A percentile compares a stretch with the other conserved stretches of the same genome.
These are phyloP conservation scores for Python bivittatus DNA, from an alignment of 2,113 vertebrate species.

Conservation along the genomic window DNA sequence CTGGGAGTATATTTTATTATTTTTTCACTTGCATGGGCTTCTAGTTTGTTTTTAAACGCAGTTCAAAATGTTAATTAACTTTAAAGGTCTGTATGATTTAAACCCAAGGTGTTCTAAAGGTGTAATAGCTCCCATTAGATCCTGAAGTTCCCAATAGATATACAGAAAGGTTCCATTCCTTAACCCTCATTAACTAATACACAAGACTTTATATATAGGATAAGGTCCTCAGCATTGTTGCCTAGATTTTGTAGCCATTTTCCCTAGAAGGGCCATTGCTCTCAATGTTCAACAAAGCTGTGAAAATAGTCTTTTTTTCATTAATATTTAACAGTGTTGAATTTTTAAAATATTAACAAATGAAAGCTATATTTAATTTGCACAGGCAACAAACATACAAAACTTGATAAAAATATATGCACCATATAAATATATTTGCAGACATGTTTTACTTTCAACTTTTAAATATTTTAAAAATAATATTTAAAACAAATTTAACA, in stretches of 20 bases:
- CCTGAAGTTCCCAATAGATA: background rate
- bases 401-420: background rate
- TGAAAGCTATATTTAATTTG: background rate
- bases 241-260: background rate
- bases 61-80: background rate
- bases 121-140: background rate
- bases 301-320: background rate
- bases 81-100: background rate
- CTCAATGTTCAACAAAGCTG: background rate
- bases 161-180: background rate
- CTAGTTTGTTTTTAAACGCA: background rate
- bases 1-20: background rate
- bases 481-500: background rate
- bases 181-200: background rate
- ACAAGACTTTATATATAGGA: background rate
- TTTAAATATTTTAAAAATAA: background rate
- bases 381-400: background rate
- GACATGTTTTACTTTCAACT: background rate
- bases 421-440: background rate
- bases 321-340: background rate
- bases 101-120: background rate
- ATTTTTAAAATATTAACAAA: background rate
- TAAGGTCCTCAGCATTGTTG: too few relatives aligned
- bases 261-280: background rate
- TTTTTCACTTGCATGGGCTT: background rate